Base-by-base conservation (phyloP, 2,888 invertebrate species). In the Cremastinae sp. region DNA sequence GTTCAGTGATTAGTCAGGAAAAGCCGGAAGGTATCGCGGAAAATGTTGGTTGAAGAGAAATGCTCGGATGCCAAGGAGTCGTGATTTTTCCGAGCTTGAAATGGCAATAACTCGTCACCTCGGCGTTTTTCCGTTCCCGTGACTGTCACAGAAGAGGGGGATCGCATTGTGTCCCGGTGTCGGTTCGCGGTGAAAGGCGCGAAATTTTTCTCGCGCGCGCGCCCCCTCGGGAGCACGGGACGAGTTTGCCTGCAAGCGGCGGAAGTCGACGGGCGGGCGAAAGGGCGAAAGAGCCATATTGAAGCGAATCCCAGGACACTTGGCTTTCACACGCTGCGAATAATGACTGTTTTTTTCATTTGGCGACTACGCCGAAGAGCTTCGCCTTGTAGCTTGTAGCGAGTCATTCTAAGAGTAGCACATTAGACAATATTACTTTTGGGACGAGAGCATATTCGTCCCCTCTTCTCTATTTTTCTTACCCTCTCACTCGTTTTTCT, bases 391-490 rank as follows among this genome's bases (percentile, higher is more conserved):
- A 20, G 12, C 3, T 18, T 18, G 14, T 64, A 56, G 45, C 28
- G 47, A 65, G 71, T 55, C 14, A 62, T 59, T 71, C 68, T 66
- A 75, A 79, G 79, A 75, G 80, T 78, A 79, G 80, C 80, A 77
- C 84, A 84, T 84, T 84, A 84, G 81, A 78, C 83, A 79, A 78
- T 84, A 84, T 84, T 83, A 84, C 83, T 83, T 83, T 82, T 83
- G 83, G 84, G 83, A 84, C 78, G 69, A 74, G 74, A 62, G 49
- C n/a, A n/a, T 55, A 53, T 62, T 71, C 56, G 56, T 20, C 12
- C 14, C 28, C 58, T 64, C 47, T 37, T 14, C 14, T 20, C 39
- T 22, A 9, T 20, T 41, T 37, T 14, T 35, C 41, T 47, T 35
- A 9, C 56, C 65, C 53, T 62, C 53, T 22, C 39, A 55, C 51